Percentiles rank a stretch among this genome's conserved stretches.
These are phyloP conservation scores for Conus betulinus DNA, from an alignment of 1,140 invertebrate genomes.

Conservation along the genomic window DNA sequence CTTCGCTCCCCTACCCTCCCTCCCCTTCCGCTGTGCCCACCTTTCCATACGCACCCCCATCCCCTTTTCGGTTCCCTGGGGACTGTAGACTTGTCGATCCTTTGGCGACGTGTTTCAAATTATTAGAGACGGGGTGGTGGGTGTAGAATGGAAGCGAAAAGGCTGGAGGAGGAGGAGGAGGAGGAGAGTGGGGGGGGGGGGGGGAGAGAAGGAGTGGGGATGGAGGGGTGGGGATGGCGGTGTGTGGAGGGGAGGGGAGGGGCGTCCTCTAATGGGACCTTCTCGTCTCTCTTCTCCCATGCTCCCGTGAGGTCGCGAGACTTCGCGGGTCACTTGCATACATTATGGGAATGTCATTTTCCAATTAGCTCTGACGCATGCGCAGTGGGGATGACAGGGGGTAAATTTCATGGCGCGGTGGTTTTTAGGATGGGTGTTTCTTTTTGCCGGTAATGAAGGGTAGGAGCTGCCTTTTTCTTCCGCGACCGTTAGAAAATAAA, in stretches of 20 bases:
- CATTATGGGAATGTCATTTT: constrained; percentile 41
- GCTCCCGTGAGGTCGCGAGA: constrained; percentile 23
- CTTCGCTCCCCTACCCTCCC: neutral
- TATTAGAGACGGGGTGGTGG: neutral
- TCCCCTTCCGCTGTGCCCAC: neutral
- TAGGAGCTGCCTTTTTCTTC: neutral
- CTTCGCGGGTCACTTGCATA: constrained; percentile 36
- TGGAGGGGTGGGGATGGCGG: no score
- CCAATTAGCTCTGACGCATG: constrained; percentile 36
- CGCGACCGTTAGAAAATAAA: neutral
- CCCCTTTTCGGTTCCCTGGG: neutral
- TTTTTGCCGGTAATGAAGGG: constrained; percentile 3
- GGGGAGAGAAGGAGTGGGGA: neutral
- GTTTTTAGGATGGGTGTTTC: neutral
- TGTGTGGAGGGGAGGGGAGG: no score
- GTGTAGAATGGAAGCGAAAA: neutral
- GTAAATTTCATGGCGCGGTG: constrained; percentile 20
- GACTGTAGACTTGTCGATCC: neutral
- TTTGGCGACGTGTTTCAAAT: neutral
- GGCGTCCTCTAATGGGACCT: neutral
- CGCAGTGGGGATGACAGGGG: constrained; percentile 19
- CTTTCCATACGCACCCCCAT: neutral
- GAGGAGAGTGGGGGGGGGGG: neutral
- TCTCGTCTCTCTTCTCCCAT: constrained; percentile 22
- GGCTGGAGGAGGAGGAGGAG: no score